Evolutionary conservation across 64 coral and sea anemone species (phyloP), one percentile per base, ranked within the genome.

Genomic region (Cladopsammia gracilis): DNA sequence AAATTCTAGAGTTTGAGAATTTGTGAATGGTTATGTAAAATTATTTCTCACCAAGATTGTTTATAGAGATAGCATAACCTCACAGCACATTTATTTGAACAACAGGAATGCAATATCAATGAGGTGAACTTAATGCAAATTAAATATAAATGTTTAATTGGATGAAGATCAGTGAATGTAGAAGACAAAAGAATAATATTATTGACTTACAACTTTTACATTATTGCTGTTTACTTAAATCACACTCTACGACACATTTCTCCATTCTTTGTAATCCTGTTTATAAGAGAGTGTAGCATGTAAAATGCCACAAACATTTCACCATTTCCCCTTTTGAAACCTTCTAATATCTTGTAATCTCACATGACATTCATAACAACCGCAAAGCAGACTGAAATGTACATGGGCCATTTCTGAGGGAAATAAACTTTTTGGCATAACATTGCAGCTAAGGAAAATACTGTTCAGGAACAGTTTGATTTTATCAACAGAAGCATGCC

Each of bases 91-190:
- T 65, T 84, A 19, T 67, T 66, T 84, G 18, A n/a, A 67, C 60
- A 67, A 84, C 80, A 84, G 26, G 45, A 68, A 62, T 20, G 58
- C 61, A 84, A 84, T 84, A 84, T 84, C 62, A 84, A 8, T 25
- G 80, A 67, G 45, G 43, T 51, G n/a, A 68, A 84, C 15, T 18
- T 67, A 65, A 51, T 25, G 80, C 4, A 60, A 84, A 84, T 84
- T 82, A 84, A 84, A 84, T 34, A 34, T 67, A 67, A 84, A 84
- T 84, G 46, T 68, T 84, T 84, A 67, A 84, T 84, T 84, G 62
- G 80, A 49, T 66, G 80, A 84, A 67, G 61, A 68, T 68, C n/a
- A 67, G 67, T 84, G 80, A 68, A 84, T 65, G 60, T 10, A 49
- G n/a, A 14, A 23, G 13, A 84, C 61, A 84, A 68, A 84, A 47